phyloP scores from a whole-genome alignment of 1,140 invertebrate species.

The Archivesica marissinica region DNA sequence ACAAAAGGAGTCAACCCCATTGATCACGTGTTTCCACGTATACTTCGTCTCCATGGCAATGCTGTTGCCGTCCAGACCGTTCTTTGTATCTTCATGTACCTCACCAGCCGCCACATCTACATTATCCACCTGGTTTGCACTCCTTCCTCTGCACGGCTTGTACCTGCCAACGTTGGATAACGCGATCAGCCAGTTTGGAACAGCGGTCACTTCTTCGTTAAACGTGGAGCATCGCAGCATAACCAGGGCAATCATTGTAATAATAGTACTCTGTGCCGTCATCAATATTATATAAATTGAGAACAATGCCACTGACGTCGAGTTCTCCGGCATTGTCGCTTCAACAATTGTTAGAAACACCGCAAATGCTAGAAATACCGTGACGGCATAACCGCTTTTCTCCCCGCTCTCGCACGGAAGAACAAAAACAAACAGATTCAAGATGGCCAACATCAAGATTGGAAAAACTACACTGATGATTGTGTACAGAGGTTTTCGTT shows the following conservation, averaged over 20 bases:
- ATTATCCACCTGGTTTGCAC: no score
- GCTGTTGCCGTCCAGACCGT: no score
- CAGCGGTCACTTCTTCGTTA: background rate
- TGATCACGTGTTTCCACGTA: no score
- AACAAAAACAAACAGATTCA: constrained; percentile 24
- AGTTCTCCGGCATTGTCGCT: constrained; percentile 37
- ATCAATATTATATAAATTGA: constrained; percentile 25
- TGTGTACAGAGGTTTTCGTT: constrained; percentile 38
- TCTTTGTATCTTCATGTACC: no score
- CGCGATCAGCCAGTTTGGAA: no score
- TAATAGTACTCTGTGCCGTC: constrained; percentile 8
- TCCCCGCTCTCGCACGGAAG: constrained; percentile 40
- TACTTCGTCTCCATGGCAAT: no score
- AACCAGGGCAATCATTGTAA: constrained; percentile 6
- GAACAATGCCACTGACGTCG: constrained; percentile 10
- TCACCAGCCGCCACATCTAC: no score
- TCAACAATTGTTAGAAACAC: constrained; percentile 48
- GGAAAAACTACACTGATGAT: constrained; percentile 27
- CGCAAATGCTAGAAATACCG: constrained; percentile 46
- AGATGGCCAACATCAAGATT: constrained; percentile 27
- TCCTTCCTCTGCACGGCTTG: no score
- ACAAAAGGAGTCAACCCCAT: no score
- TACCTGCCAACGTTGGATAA: no score
- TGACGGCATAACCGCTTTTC: constrained; percentile 31
- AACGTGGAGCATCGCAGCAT: background rate